These are phyloP conservation scores for Carcharodon carcharias DNA, from an alignment of 2,797 vertebrate genomes.

Conservation along the genomic window DNA sequence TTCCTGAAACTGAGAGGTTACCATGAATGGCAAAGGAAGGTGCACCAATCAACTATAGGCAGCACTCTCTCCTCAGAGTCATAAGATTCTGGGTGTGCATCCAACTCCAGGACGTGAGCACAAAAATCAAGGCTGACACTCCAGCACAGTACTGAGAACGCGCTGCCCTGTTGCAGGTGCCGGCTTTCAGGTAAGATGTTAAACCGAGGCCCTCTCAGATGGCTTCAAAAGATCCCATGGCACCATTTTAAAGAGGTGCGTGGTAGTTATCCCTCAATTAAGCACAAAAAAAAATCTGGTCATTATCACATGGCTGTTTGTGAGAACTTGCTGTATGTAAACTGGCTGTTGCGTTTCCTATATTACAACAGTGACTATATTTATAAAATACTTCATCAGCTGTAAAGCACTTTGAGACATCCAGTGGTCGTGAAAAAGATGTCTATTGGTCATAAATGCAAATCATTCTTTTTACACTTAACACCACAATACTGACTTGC, in stretches of 20 bases:
- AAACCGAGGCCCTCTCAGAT: background rate
- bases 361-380: background rate
- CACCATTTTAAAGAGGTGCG: background rate
- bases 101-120: background rate
- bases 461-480: background rate
- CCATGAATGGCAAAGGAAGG: background rate
- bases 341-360: background rate
- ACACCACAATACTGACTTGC: background rate
- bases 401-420: background rate
- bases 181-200: background rate
- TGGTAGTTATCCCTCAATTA: background rate
- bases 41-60: background rate
- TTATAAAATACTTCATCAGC: background rate
- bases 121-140: background rate
- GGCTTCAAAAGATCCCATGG: background rate
- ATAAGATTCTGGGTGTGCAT: background rate
- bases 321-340: background rate
- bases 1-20: background rate
- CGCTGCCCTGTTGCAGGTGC: background rate
- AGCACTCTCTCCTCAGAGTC: background rate
- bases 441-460: background rate
- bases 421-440: background rate
- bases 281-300: background rate
- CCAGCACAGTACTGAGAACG: background rate
- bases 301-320: background rate